phyloP scores from a whole-genome alignment of 2,113 vertebrate species.

The Amphilophus citrinellus region DNA sequence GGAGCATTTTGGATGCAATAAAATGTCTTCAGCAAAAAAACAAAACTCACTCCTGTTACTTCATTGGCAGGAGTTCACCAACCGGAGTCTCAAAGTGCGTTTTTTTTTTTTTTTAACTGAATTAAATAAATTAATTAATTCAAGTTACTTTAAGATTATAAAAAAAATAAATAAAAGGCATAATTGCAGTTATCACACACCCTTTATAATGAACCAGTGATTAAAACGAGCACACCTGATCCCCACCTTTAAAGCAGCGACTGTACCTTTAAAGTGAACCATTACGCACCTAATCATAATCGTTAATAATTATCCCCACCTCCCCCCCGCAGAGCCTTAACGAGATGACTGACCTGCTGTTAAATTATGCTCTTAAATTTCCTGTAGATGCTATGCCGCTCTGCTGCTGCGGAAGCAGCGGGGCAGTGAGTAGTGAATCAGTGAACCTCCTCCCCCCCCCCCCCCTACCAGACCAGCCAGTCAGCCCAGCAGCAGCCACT shows the following conservation, averaged over 20 bases:
- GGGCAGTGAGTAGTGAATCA: slow-evolving; percentile 60
- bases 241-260: neutral
- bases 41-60: neutral
- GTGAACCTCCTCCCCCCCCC: slow-evolving; percentile 52
- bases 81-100: neutral
- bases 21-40: neutral
- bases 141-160: neutral
- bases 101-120: neutral
- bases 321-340: slow-evolving; percentile 54
- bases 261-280: slow-evolving; percentile 46
- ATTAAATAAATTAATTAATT: neutral
- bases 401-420: slow-evolving; percentile 68
- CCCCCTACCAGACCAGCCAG: slow-evolving; percentile 22
- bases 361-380: slow-evolving; percentile 72
- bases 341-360: slow-evolving; percentile 69
- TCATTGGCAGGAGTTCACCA: neutral
- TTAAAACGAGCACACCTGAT: slow-evolving; percentile 9
- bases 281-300: slow-evolving; percentile 42
- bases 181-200: neutral
- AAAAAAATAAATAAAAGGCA: neutral
- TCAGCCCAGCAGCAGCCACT: slow-evolving; percentile 40
- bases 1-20: neutral
- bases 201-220: neutral
- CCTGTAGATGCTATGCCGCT: slow-evolving; percentile 63
- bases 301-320: slow-evolving; percentile 40